These are phyloP conservation scores for Cydia pomonella DNA, from an alignment of 1,140 invertebrate species.

Conservation along the genomic window DNA sequence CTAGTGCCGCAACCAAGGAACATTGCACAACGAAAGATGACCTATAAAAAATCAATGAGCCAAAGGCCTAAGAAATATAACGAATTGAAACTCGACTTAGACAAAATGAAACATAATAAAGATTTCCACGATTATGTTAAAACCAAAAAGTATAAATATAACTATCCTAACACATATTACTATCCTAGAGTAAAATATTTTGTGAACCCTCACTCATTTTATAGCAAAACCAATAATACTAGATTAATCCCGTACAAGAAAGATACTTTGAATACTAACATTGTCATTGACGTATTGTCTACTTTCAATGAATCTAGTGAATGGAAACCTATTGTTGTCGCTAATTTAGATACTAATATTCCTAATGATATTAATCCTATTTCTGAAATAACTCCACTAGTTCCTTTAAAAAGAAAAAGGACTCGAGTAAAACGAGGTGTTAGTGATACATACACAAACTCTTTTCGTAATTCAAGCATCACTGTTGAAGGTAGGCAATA, in stretches of 20 bases:
- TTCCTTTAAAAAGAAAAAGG: constrained; percentile 34
- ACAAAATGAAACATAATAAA: constrained; percentile 69
- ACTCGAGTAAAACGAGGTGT: constrained; percentile 33
- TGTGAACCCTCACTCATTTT: constrained; percentile 59
- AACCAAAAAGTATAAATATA: constrained; percentile 73
- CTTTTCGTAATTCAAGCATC: constrained; percentile 46
- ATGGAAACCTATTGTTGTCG: constrained; percentile 67
- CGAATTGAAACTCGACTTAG: constrained; percentile 69
- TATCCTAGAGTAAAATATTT: constrained; percentile 70
- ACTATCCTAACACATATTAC: constrained; percentile 71
- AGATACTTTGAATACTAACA: constrained; percentile 42
- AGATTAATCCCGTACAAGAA: constrained; percentile 58
- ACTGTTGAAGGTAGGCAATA: constrained; percentile 27
- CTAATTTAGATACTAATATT: constrained; percentile 37
- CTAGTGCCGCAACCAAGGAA: constrained; percentile 67
- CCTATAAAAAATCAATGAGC: constrained; percentile 51
- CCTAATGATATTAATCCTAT: constrained; percentile 38
- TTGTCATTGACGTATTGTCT: constrained; percentile 39
- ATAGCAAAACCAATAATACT: constrained; percentile 54
- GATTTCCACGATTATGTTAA: constrained; percentile 71
- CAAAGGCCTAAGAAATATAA: constrained; percentile 69
- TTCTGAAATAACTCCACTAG: not conserved
- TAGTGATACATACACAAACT: constrained; percentile 44
- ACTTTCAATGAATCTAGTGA: constrained; percentile 49
- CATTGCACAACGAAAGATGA: constrained; percentile 71